Percentiles rank a stretch among this genome's conserved stretches.
These are phyloP conservation scores for Phorcus lineatus DNA, from an alignment of 2,888 invertebrate genomes.

Conservation along the genomic window DNA sequence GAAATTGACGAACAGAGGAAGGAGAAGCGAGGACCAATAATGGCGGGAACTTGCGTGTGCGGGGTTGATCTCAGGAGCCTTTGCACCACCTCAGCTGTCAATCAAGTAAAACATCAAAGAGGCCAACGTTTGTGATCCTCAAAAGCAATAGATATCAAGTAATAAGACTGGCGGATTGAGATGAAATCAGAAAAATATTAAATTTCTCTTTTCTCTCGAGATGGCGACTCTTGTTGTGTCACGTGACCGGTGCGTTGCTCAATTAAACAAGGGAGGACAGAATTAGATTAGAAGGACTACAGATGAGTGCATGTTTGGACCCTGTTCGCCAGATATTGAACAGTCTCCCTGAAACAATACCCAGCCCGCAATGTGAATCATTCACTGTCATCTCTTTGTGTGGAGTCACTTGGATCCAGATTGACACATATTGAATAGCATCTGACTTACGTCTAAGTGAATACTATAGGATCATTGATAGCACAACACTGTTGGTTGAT, in stretches of 20 bases:
- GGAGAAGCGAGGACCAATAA: background rate
- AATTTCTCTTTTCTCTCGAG: conserved; percentile 11
- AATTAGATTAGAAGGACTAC: background rate
- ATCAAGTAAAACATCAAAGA: conserved; percentile 12
- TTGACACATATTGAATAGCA: too few relatives aligned
- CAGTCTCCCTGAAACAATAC: background rate
- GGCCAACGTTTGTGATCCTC: conserved; percentile 18
- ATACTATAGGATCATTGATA: too few relatives aligned
- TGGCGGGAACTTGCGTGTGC: background rate
- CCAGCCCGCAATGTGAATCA: background rate
- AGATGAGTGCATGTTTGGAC: background rate
- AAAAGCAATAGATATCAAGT: conserved; percentile 14
- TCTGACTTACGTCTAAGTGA: too few relatives aligned
- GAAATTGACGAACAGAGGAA: too few relatives aligned
- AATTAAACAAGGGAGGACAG: background rate
- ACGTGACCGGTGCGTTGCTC: background rate
- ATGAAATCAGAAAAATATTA: conserved; percentile 20
- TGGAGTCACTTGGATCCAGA: too few relatives aligned
- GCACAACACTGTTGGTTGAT: too few relatives aligned
- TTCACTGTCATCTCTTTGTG: background rate
- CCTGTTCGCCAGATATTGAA: background rate
- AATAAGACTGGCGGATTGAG: conserved; percentile 5
- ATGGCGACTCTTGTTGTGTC: conserved; percentile 7
- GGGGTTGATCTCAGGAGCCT: background rate
- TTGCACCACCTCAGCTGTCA: conserved; percentile 15